Conservation (phyloP, 2,888 invertebrate genomes). For the Sesia apiformis region DNA sequence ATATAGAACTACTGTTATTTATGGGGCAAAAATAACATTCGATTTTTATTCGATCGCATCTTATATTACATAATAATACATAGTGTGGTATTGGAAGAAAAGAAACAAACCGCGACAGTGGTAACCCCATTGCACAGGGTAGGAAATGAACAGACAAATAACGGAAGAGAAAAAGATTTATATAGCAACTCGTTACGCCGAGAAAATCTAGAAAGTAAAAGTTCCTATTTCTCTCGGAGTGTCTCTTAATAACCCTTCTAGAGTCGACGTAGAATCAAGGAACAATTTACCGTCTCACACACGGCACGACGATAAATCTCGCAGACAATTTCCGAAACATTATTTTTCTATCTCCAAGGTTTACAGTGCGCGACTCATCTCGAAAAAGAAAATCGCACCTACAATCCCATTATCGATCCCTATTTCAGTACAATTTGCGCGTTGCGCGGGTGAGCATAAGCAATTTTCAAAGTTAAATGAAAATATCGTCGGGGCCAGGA, state of each 20-base stretch:
- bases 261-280: constrained; percentile 36
- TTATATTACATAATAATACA: too few relatives aligned
- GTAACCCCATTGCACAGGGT: background rate
- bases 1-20: too few relatives aligned
- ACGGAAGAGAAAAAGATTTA: background rate
- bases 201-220: background rate
- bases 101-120: too few relatives aligned
- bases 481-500: constrained; percentile 45
- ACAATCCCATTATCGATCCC: constrained; percentile 70
- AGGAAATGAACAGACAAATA: background rate
- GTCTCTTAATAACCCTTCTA: constrained; percentile 23
- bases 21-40: too few relatives aligned
- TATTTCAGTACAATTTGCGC: constrained; percentile 68
- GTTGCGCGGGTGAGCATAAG: constrained; percentile 47
- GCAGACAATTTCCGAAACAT: constrained; percentile 63
- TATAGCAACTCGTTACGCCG: background rate
- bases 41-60: too few relatives aligned
- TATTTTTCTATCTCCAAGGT: constrained; percentile 64
- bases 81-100: too few relatives aligned
- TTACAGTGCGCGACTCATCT: constrained; percentile 56
- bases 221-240: background rate
- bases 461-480: constrained; percentile 73
- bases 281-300: constrained; percentile 48
- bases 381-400: constrained; percentile 63
- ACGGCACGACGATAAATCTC: constrained; percentile 47